phyloP scores from a whole-genome alignment of 2,113 vertebrate genomes.

The Puntigrus tetrazona region DNA sequence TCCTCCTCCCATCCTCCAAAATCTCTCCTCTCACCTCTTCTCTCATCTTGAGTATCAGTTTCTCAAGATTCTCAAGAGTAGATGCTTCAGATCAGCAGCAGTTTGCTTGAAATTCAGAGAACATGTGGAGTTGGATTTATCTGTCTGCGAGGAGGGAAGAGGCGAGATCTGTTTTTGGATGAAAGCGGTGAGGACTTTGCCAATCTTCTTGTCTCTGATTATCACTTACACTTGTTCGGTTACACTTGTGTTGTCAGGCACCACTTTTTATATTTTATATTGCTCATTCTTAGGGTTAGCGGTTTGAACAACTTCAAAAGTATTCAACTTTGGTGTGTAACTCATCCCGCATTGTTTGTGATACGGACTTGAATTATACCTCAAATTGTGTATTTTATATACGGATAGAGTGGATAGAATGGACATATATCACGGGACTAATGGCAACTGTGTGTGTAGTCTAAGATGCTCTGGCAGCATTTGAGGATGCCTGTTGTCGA shows the following conservation, averaged over 20 bases:
- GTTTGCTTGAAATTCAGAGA: background rate
- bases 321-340: background rate
- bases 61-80: slow-evolving; percentile 1
- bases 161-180: slow-evolving; percentile 10
- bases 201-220: background rate
- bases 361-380: background rate
- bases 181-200: slow-evolving; percentile 23
- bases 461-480: background rate
- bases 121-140: slow-evolving; percentile 9
- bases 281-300: background rate
- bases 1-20: background rate
- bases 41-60: slow-evolving; percentile 8
- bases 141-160: background rate
- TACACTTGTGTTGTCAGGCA: background rate
- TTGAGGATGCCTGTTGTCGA: background rate
- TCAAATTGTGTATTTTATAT: background rate
- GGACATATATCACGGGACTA: background rate
- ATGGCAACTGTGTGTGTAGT: background rate
- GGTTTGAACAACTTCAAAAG: background rate
- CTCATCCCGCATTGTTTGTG: background rate
- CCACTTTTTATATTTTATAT: background rate
- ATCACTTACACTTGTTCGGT: background rate
- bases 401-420: background rate
- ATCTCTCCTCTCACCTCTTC: slow-evolving; percentile 24
- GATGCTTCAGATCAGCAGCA: background rate